phyloP scores from a whole-genome alignment of 2,113 vertebrate genomes.

The Sapajus apella region DNA sequence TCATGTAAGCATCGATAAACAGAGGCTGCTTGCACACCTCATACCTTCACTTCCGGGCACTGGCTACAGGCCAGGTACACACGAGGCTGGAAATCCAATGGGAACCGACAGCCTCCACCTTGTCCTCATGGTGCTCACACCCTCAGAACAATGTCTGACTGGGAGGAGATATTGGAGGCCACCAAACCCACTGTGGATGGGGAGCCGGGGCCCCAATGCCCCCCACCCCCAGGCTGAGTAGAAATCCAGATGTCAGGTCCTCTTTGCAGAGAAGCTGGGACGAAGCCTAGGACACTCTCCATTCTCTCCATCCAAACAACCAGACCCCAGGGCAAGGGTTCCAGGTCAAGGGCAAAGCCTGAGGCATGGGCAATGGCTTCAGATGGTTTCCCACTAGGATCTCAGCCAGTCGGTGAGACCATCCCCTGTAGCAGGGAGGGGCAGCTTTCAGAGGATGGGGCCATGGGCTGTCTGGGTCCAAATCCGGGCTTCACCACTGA shows the following conservation, averaged over 20 bases:
- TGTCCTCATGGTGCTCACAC: neutral
- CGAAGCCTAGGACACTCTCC: rapidly evolving
- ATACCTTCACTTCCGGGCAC: rapidly evolving
- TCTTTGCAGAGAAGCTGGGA: neutral
- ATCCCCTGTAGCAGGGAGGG: rapidly evolving
- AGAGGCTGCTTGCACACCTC: rapidly evolving
- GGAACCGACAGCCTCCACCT: no score
- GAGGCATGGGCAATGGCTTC: neutral
- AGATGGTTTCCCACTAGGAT: neutral
- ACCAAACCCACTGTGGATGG: neutral
- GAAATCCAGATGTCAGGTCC: neutral
- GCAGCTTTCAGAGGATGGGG: neutral
- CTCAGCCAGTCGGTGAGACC: neutral
- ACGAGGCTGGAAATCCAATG: rapidly evolving
- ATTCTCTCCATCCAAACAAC: neutral
- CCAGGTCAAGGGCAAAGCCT: neutral
- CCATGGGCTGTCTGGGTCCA: no score
- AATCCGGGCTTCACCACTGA: rapidly evolving
- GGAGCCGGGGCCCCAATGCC: rapidly evolving
- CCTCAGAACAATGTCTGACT: neutral
- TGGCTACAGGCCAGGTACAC: neutral
- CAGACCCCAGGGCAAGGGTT: neutral
- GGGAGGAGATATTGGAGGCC: neutral
- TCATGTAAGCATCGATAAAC: rapidly evolving
- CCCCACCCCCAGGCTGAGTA: rapidly evolving